Evolutionary conservation across 2,113 vertebrate species (phyloP).

Genomic region (Cinclus cinclus): DNA sequence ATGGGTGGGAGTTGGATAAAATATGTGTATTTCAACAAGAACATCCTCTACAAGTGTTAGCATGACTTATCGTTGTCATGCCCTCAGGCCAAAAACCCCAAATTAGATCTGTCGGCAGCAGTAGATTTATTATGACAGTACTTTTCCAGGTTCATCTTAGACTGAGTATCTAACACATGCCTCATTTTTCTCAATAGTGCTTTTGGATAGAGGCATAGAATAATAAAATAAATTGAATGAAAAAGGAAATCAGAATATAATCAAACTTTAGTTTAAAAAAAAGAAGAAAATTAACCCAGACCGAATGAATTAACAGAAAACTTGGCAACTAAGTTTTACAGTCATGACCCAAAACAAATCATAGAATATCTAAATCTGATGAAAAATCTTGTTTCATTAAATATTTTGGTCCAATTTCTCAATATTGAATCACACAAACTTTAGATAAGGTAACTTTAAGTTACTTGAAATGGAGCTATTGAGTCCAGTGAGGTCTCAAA

Average conservation of each 20-base stretch:
- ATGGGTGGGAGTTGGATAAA: background rate
- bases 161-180: background rate
- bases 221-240: background rate
- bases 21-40: background rate
- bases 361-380: background rate
- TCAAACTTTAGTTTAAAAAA: background rate
- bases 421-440: background rate
- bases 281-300: background rate
- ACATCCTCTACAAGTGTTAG: constrained; percentile 5
- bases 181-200: background rate
- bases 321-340: background rate
- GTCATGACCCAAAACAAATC: background rate
- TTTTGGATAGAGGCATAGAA: background rate
- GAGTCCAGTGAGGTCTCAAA: background rate
- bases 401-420: background rate
- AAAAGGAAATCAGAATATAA: background rate
- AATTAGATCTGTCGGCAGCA: background rate
- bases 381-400: background rate
- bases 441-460: background rate
- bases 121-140: background rate
- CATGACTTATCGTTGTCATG: background rate
- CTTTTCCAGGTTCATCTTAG: background rate
- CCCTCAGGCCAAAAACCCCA: background rate
- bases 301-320: background rate
- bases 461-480: background rate